phyloP scores from a whole-genome alignment of 2,797 vertebrate species.

The Channallabes apus region DNA sequence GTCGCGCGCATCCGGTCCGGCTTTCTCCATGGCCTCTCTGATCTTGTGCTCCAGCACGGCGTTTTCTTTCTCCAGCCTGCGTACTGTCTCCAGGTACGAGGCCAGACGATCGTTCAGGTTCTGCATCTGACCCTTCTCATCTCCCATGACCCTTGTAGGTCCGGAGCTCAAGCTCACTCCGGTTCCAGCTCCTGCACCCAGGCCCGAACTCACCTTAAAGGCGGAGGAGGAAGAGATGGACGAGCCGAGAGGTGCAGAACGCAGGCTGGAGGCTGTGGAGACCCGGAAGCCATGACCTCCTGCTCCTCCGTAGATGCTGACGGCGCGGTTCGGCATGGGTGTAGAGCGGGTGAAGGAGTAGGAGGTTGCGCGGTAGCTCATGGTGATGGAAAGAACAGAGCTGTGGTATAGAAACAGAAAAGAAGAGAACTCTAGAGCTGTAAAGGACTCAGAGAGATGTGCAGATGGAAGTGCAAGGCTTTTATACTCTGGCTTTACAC shows the following conservation, averaged over 20 bases:
- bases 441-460: conserved; percentile 45
- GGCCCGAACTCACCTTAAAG: conserved; percentile 76
- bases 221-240: conserved; percentile 63
- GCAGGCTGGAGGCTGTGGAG: conserved; percentile 64
- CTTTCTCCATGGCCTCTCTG: conserved; percentile 81
- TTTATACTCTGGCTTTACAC: conserved; percentile 65
- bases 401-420: not conserved
- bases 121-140: conserved; percentile 90
- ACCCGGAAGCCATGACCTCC: conserved; percentile 65
- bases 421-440: conserved; percentile 29
- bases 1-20: conserved; percentile 77
- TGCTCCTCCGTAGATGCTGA: conserved; percentile 67
- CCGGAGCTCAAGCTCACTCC: conserved; percentile 41
- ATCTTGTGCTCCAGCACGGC: conserved; percentile 83
- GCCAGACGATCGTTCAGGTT: conserved; percentile 88
- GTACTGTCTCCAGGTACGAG: conserved; percentile 85
- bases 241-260: conserved; percentile 59
- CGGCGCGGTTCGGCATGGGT: conserved; percentile 57
- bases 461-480: conserved; percentile 58
- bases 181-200: conserved; percentile 64
- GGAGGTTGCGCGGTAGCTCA: conserved; percentile 58
- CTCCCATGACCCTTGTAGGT: conserved; percentile 64
- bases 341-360: conserved; percentile 59
- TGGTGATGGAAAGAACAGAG: conserved; percentile 54
- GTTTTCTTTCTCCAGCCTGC: conserved; percentile 83